Evolutionary conservation across 2,888 invertebrate species (phyloP), one percentile per base, ranked within the genome.

Genomic region (Aporophyla lueneburgensis): DNA sequence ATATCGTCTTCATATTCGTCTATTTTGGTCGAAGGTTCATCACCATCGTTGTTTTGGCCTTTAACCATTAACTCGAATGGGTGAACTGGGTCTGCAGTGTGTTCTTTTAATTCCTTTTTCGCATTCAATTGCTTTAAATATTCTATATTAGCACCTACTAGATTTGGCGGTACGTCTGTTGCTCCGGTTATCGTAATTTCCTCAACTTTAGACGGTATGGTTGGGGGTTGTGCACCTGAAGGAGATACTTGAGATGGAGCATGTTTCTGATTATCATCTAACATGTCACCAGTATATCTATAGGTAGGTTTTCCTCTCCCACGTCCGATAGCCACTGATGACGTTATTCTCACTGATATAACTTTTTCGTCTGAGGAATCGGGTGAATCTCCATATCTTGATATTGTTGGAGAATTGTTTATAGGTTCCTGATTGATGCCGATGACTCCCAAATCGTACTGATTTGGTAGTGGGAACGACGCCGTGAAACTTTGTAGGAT

Each of bases 281-380:
- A 54, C 53, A 74, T 65, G 16, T 46, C 51, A 27, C 54, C 63
- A 27, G 70, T n/a, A 58, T 75, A 66, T 40, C 76, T 90, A 59
- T 86, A 83, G 24, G 80, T 83, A 61, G 89, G 81, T 85, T 92
- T 95, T 27, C 87, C 87, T 86, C 90, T 92, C 12, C 97, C 96
- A 73, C 97, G 96, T 5, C 96, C 97, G 9, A 97, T 96, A 71
- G 97, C 97, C 24, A 97, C 97, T 12, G 97, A 97, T 14, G 97
- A 97, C 10, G 97, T 97, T 74, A 97, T 97, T 89, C 97, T 96
- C 62, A 97, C 97, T 56, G 96, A 96, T 90, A 96, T 96, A 46
- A 96, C 94, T 92, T 95, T 92, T 93, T 97, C 93, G 89, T 97
- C 85, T 89, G 94, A 80, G 66, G 88, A 73, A 46, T 88, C 87